Conservation (phyloP, 2,113 vertebrate genomes). For the Scytalopus superciliaris region DNA sequence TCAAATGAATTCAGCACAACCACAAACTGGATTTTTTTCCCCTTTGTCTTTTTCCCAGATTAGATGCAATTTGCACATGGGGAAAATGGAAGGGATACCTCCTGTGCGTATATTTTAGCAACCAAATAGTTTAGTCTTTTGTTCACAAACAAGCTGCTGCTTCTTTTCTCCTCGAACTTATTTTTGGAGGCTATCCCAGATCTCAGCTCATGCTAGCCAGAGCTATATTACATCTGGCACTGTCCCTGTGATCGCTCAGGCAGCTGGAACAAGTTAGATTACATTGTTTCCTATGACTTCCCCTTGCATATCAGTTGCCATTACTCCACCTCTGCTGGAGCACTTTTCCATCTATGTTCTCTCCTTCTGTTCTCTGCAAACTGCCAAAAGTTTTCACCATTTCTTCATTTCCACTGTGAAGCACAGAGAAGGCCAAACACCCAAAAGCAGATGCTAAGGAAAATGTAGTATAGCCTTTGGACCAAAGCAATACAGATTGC, state of each 20-base stretch:
- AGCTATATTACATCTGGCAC: slow-evolving; percentile 63
- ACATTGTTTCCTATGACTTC: slow-evolving; percentile 65
- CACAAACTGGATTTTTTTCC: not conserved
- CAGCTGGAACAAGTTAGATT: slow-evolving; percentile 70
- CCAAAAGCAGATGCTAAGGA: not conserved
- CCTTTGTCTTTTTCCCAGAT: slow-evolving; percentile 34
- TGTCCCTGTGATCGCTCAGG: slow-evolving; percentile 37
- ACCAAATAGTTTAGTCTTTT: slow-evolving; percentile 64
- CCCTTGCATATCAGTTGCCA: slow-evolving; percentile 38
- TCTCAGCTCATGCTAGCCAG: slow-evolving; percentile 52
- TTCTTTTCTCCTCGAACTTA: slow-evolving; percentile 40
- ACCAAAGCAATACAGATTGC: not conserved
- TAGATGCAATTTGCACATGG: slow-evolving; percentile 42
- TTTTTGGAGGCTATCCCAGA: slow-evolving; percentile 54
- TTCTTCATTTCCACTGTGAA: slow-evolving; percentile 20
- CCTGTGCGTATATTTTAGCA: slow-evolving; percentile 62
- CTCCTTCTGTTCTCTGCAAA: slow-evolving; percentile 46
- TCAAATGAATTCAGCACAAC: not conserved
- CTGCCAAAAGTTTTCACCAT: not conserved
- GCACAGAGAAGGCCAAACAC: not conserved
- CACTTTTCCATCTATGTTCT: not conserved
- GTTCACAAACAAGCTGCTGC: slow-evolving; percentile 67
- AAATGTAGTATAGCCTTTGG: not conserved
- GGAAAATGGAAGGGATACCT: not conserved
- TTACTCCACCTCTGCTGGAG: slow-evolving; percentile 52